Conservation (phyloP, 2,888 invertebrate species). For the Lasioglossum vierecki region DNA sequence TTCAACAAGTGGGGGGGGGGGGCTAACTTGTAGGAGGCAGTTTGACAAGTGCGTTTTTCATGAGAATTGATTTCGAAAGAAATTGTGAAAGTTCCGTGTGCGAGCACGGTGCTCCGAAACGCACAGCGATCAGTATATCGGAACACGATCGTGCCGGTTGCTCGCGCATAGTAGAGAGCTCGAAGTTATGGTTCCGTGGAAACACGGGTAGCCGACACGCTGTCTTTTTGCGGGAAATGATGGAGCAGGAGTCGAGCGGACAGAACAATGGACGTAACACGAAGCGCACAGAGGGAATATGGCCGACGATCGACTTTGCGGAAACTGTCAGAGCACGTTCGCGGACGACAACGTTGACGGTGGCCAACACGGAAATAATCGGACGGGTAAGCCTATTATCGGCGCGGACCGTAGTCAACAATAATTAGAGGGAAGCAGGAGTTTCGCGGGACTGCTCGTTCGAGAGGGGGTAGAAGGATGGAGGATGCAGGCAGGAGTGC, state of each 20-base stretch:
- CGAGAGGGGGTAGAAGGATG: background rate
- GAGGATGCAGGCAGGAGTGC: background rate
- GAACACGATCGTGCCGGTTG: background rate
- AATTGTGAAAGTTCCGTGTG: background rate
- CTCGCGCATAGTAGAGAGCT: background rate
- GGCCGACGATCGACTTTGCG: conserved; percentile 51
- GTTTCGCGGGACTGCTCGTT: conserved; percentile 43
- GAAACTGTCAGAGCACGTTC: conserved; percentile 44
- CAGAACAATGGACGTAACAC: conserved; percentile 53
- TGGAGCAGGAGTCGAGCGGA: conserved; percentile 24
- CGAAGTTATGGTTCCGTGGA: conserved; percentile 1
- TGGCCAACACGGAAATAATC: conserved; percentile 60
- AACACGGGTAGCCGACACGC: background rate
- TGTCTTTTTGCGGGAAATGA: conserved; percentile 31
- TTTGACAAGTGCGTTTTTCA: no score
- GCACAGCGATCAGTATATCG: background rate
- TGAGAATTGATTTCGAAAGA: background rate
- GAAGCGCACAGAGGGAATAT: conserved; percentile 25
- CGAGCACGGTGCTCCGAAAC: background rate
- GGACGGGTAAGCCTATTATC: conserved; percentile 66
- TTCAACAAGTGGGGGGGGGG: no score
- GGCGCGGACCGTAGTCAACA: conserved; percentile 58
- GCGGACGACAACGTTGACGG: conserved; percentile 20
- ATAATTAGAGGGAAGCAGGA: conserved; percentile 68
- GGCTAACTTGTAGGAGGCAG: no score